phyloP scores from a whole-genome alignment of 2,797 vertebrate species.

The Labroides dimidiatus region DNA sequence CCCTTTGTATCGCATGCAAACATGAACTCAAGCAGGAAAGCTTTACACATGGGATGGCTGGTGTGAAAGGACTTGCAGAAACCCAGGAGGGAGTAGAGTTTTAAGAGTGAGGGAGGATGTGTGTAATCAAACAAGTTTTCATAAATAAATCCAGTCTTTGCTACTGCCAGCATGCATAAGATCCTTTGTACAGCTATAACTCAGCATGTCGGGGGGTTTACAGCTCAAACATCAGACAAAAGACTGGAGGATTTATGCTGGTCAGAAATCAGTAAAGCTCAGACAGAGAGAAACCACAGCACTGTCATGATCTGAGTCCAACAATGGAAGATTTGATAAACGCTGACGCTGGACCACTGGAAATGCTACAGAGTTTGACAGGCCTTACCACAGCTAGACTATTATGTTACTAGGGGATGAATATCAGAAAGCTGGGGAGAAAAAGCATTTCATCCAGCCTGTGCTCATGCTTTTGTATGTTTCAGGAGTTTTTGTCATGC shows the following conservation, averaged over 20 bases:
- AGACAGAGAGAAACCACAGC: slow-evolving; percentile 63
- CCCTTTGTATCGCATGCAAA: slow-evolving; percentile 28
- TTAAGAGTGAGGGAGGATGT: background rate
- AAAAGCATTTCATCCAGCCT: slow-evolving; percentile 35
- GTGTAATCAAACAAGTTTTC: background rate
- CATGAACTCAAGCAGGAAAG: slow-evolving; percentile 40
- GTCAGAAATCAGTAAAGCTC: slow-evolving; percentile 69
- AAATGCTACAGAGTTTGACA: slow-evolving; percentile 69
- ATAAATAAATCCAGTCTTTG: slow-evolving; percentile 25
- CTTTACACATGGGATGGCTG: slow-evolving; percentile 10
- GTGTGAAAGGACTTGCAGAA: slow-evolving; percentile 19
- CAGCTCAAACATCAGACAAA: slow-evolving; percentile 52
- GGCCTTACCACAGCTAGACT: slow-evolving; percentile 60
- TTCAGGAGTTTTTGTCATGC: slow-evolving; percentile 18
- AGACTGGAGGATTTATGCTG: slow-evolving; percentile 57
- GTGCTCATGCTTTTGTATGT: slow-evolving; percentile 31
- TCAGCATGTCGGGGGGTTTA: slow-evolving; percentile 34
- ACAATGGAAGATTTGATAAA: slow-evolving; percentile 68
- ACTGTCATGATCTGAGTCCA: slow-evolving; percentile 68
- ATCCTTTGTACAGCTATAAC: slow-evolving; percentile 22
- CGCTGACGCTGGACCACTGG: slow-evolving; percentile 56
- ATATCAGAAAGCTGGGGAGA: slow-evolving; percentile 40
- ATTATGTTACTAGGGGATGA: slow-evolving; percentile 64
- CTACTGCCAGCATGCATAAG: slow-evolving; percentile 34
- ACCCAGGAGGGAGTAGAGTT: slow-evolving; percentile 9